Base-by-base conservation (phyloP, 2,797 vertebrate genomes). In the Denticeps clupeoides region DNA sequence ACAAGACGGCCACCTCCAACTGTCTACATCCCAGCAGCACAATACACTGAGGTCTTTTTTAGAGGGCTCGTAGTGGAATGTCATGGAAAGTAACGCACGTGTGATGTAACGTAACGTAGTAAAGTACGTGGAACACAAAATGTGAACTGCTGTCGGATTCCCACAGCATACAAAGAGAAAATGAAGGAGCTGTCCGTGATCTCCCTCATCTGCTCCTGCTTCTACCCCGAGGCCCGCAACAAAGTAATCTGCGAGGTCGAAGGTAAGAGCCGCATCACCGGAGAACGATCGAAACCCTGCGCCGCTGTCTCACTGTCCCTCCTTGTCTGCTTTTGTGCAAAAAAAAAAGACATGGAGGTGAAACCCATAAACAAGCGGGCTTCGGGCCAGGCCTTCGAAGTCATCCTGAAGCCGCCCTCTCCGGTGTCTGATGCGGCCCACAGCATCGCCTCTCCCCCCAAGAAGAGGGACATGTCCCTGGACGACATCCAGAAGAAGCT, bases 141-240 rank as follows among this genome's bases (percentile, higher is more conserved):
- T n/a, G n/a, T n/a, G n/a, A n/a, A n/a, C n/a, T n/a, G n/a, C n/a
- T n/a, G n/a, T 54, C 56, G 54, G 57, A 40, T n/a, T 51, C 67
- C 74, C 55, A 5, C 83, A 98, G 94, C 94, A 53, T 98, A 98
- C 84, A 97, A 94, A 76, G 93, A 98, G 83, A 98, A 98, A 83
- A 97, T 98, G 93, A 98, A 97, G 89, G 94, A 98, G 78, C 65
- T 98, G 41, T 95, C 93, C 0, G 84, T 98, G 70, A 76, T 98
- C 64, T 97, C 93, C 0, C 86, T 98, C 68, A 90, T 98, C 75
- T 98, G 94, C 57, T 98, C 94, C 71, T 98, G 94, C 78, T 94
- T 98, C 77, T 90, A 93, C 75, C 85, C 90, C n/a, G 90, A 96
- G 73, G 65, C 87, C 8, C 92, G 88, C 51, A 90, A 93, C 60